Conservation (phyloP, 2,888 invertebrate species). For the Himalopsyche anomala region DNA sequence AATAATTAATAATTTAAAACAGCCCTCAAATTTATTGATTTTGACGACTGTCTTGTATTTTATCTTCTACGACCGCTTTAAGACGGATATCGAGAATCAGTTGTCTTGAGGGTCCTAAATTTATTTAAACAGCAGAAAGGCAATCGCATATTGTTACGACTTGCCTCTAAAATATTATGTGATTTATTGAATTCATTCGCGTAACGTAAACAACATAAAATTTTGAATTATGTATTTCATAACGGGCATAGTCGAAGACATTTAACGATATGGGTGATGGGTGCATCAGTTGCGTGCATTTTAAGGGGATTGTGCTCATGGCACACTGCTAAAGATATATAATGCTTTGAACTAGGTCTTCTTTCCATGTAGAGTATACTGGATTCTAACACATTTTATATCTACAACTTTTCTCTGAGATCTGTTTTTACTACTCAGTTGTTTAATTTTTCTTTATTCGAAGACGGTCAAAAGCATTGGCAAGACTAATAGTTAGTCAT, state of each 20-base stretch:
- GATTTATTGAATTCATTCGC: conserved; percentile 55
- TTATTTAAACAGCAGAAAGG: conserved; percentile 23
- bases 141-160: conserved; percentile 26
- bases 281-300: background rate
- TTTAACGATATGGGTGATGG: conserved; percentile 57
- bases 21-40: too few species aligned
- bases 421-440: too few species aligned
- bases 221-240: conserved; percentile 64
- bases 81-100: background rate
- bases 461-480: too few species aligned
- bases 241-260: conserved; percentile 55
- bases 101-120: conserved; percentile 13
- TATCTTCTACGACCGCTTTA: background rate
- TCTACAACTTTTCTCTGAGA: too few species aligned
- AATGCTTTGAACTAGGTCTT: too few species aligned
- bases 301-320: background rate
- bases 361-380: too few species aligned
- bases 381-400: too few species aligned
- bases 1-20: too few species aligned
- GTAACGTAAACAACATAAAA: conserved; percentile 61
- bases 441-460: too few species aligned
- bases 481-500: too few species aligned
- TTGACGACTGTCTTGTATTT: too few species aligned
- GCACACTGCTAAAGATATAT: too few species aligned
- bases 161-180: conserved; percentile 16